Percentiles rank a stretch among this genome's conserved stretches.
phyloP scores from a whole-genome alignment of 1,140 invertebrate genomes.

The Drosophila melanogaster region Release_6_plus_ISO1_MT NT_037436.4:13238001-13238500 shows the following conservation, averaged over 20 bases:
- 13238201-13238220: slow-evolving; percentile 57
- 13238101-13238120: slow-evolving; percentile 53
- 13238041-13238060: slow-evolving; percentile 79
- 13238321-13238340: slow-evolving; percentile 37
- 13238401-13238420: slow-evolving; percentile 11
- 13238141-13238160: slow-evolving; percentile 34
- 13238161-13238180: slow-evolving; percentile 11
- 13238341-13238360: slow-evolving; percentile 40
- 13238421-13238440: slow-evolving; percentile 25
- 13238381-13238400: slow-evolving; percentile 50
- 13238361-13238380: slow-evolving; percentile 55
- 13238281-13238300: slow-evolving; percentile 79
- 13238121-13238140: slow-evolving; percentile 35
- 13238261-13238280: slow-evolving; percentile 58
- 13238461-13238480: slow-evolving; percentile 18
- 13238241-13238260: slow-evolving; percentile 19
- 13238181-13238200: slow-evolving; percentile 25
- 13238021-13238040: slow-evolving; percentile 42
- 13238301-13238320: slow-evolving; percentile 71
- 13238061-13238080: slow-evolving; percentile 69
- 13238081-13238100: slow-evolving; percentile 75
- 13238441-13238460: slow-evolving; percentile 19
- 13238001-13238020: slow-evolving; percentile 66
- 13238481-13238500: slow-evolving; percentile 15
- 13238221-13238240: slow-evolving; percentile 69